These are phyloP conservation scores for Neria commutata DNA, from an alignment of 2,888 invertebrate genomes.

Conservation along the genomic window DNA sequence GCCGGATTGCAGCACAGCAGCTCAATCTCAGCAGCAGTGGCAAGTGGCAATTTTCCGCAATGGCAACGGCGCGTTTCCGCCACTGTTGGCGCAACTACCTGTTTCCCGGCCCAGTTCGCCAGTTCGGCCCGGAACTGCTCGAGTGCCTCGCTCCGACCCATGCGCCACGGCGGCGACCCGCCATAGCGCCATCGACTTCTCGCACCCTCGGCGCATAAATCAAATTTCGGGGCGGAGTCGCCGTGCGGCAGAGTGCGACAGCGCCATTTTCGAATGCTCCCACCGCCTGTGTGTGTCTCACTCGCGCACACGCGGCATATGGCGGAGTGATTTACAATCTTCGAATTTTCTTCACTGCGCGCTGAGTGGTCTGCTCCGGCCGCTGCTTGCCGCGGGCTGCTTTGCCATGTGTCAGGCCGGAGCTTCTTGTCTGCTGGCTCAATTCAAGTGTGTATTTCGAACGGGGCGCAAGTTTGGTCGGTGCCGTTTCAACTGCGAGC, in stretches of 20 bases:
- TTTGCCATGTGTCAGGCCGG: background rate
- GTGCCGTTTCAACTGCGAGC: conserved; percentile 6
- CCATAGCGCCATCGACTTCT: conserved; percentile 44
- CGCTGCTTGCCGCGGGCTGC: conserved; percentile 1
- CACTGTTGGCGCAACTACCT: conserved; percentile 43
- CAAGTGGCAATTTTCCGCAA: conserved; percentile 6
- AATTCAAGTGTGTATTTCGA: conserved; percentile 47
- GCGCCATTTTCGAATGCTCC: conserved; percentile 36
- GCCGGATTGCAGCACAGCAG: too few species aligned
- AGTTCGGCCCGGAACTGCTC: conserved; percentile 25
- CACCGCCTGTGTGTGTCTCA: conserved; percentile 25
- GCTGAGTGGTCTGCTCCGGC: too few species aligned
- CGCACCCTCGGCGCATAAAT: conserved; percentile 49
- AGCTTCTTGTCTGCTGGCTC: background rate
- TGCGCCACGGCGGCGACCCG: conserved; percentile 29
- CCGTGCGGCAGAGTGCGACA: conserved; percentile 26
- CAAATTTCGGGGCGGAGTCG: conserved; percentile 48
- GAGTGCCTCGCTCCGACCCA: conserved; percentile 20
- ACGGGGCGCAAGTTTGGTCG: conserved; percentile 41
- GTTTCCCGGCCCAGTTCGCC: conserved; percentile 40
- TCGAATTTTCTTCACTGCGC: conserved; percentile 41
- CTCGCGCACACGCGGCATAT: conserved; percentile 27
- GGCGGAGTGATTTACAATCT: conserved; percentile 50
- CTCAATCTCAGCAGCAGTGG: conserved; percentile 20
- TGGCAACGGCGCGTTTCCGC: conserved; percentile 1